Percentiles rank a stretch among this genome's conserved stretches.
Evolutionary conservation across 2,113 vertebrate genomes (phyloP).

Genomic region (Notothenia coriiceps): DNA sequence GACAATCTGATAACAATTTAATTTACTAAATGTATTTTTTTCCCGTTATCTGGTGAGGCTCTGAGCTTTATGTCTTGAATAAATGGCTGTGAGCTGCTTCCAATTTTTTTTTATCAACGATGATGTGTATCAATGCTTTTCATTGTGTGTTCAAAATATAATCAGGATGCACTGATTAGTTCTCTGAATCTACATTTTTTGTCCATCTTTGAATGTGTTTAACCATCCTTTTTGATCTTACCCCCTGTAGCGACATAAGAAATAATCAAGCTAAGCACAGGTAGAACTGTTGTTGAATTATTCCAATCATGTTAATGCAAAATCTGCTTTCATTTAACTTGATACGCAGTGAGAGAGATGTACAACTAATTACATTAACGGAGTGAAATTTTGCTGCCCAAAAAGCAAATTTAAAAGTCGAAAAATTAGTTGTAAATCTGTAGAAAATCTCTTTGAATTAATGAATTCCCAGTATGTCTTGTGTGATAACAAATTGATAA

Average conservation of each 20-base stretch:
- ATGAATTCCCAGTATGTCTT: background rate
- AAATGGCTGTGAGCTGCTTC: constrained; percentile 18
- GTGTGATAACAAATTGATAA: constrained; percentile 5
- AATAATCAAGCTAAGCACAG: background rate
- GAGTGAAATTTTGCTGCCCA: too few species aligned
- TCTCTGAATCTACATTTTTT: background rate
- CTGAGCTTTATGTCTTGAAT: constrained; percentile 13
- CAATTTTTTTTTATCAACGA: constrained; percentile 22
- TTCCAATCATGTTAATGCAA: background rate
- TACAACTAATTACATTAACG: background rate
- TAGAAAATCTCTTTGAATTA: constrained; percentile 15
- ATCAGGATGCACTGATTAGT: background rate
- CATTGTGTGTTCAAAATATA: constrained; percentile 8
- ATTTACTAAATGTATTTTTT: constrained; percentile 31
- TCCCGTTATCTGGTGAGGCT: constrained; percentile 2
- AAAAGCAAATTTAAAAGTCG: background rate
- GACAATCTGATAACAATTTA: constrained; percentile 44
- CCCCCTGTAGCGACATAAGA: background rate
- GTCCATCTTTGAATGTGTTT: background rate
- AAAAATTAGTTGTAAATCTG: background rate
- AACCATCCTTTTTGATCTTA: background rate
- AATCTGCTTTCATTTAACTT: background rate
- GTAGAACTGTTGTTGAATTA: background rate
- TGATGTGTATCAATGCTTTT: constrained; percentile 4
- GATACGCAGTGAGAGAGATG: background rate